phyloP scores from a whole-genome alignment of 2,113 vertebrate genomes.

The Scortum barcoo region DNA sequence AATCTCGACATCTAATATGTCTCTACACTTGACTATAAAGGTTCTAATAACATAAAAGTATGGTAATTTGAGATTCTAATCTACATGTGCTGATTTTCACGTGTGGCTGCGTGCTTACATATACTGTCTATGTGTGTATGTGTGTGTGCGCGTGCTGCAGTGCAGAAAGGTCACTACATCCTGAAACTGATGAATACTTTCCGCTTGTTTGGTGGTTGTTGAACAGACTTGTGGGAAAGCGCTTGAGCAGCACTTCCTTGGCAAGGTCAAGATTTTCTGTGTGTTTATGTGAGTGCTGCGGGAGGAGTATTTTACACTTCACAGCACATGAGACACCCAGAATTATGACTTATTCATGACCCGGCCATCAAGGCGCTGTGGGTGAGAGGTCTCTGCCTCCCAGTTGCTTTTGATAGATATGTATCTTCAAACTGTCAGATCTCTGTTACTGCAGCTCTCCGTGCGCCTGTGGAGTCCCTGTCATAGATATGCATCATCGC shows the following conservation, averaged over 20 bases:
- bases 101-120: not conserved
- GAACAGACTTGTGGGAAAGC: constrained; percentile 63
- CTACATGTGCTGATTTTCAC: not conserved
- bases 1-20: not conserved
- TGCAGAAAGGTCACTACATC: constrained; percentile 61
- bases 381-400: constrained; percentile 47
- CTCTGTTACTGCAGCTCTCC: constrained; percentile 51
- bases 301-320: constrained; percentile 61
- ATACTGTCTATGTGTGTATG: not conserved
- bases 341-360: constrained; percentile 65
- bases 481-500: constrained; percentile 50
- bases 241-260: constrained; percentile 48
- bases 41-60: not conserved
- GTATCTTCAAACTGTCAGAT: constrained; percentile 59
- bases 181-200: constrained; percentile 69
- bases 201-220: constrained; percentile 59
- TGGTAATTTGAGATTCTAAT: not conserved
- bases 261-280: constrained; percentile 53
- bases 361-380: constrained; percentile 18
- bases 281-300: constrained; percentile 40
- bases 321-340: constrained; percentile 48
- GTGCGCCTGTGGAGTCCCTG: constrained; percentile 1
- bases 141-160: not conserved
- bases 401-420: constrained; percentile 51
- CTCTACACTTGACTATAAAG: not conserved